These are phyloP conservation scores for Bergia sp. DNA, from an alignment of 92 coral and sea anemone species.

Conservation along the genomic window DNA sequence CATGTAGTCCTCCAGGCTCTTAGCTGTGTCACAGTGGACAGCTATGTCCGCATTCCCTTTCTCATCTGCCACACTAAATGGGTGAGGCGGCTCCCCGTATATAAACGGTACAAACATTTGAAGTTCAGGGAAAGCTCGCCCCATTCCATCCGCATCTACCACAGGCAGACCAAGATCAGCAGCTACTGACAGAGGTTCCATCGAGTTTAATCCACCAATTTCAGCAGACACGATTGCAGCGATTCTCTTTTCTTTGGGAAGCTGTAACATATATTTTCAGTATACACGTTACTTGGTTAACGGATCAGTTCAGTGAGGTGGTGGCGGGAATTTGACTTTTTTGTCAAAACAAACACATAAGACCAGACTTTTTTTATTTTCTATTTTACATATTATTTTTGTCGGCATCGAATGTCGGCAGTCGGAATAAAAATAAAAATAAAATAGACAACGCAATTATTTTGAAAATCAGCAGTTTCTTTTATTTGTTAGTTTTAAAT, in stretches of 20 bases:
- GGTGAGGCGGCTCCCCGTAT: conserved; percentile 73
- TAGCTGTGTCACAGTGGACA: conserved; percentile 69
- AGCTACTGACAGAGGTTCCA: conserved; percentile 81
- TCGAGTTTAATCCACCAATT: conserved; percentile 91
- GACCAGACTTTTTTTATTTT: no score
- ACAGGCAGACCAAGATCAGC: conserved; percentile 86
- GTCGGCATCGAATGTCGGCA: no score
- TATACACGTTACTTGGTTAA: not conserved
- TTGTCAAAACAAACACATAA: not conserved
- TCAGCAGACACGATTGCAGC: conserved; percentile 77
- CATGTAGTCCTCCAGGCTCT: conserved; percentile 74
- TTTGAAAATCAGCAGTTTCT: no score
- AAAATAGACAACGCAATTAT: no score
- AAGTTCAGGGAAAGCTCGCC: conserved; percentile 97
- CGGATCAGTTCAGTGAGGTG: not conserved
- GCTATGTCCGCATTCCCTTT: conserved; percentile 64
- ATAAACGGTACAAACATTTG: conserved; percentile 90
- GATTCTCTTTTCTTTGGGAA: conserved; percentile 49
- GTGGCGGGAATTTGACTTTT: not conserved
- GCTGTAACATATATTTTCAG: conserved; percentile 12
- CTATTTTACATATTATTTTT: no score
- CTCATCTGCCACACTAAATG: conserved; percentile 76
- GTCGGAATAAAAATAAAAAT: no score
- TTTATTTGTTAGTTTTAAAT: no score
- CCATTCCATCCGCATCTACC: conserved; percentile 99